A percentile compares a stretch with the other conserved stretches of the same genome.
Conservation (phyloP, 1,140 invertebrate species). For the Fopius arisanus region DNA sequence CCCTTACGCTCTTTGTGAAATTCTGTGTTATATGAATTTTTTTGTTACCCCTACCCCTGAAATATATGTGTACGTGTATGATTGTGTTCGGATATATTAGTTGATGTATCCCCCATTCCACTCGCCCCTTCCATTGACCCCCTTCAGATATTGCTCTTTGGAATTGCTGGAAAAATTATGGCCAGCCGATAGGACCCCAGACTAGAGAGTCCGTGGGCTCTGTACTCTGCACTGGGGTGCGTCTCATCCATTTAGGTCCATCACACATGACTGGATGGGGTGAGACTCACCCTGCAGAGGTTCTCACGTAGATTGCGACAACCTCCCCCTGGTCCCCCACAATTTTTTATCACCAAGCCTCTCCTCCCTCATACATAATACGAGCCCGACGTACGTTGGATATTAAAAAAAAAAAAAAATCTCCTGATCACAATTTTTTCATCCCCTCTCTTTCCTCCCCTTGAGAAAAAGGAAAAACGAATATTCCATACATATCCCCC, state of each 20-base stretch:
- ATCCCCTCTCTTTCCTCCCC: too few species aligned
- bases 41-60: background rate
- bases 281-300: slow-evolving; percentile 60
- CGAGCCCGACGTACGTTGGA: too few species aligned
- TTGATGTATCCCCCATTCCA: background rate
- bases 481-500: too few species aligned
- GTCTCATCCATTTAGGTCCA: slow-evolving; percentile 67
- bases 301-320: slow-evolving; percentile 62
- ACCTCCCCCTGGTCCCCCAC: slow-evolving; percentile 20
- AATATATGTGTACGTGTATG: slow-evolving; percentile 7
- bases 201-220: slow-evolving; percentile 25
- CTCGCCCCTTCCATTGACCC: background rate
- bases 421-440: too few species aligned
- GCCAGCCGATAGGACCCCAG: slow-evolving; percentile 46
- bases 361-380: too few species aligned
- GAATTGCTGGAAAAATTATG: slow-evolving; percentile 57
- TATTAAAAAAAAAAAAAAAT: too few species aligned
- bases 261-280: slow-evolving; percentile 66
- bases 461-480: too few species aligned
- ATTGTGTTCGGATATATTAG: slow-evolving; percentile 18
- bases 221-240: slow-evolving; percentile 51
- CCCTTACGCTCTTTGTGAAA: slow-evolving; percentile 24
- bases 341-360: background rate
- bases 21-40: slow-evolving; percentile 11
- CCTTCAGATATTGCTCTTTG: slow-evolving; percentile 50